Conservation (phyloP, 1,140 invertebrate species). For the Aphelenchoides avenae region DNA sequence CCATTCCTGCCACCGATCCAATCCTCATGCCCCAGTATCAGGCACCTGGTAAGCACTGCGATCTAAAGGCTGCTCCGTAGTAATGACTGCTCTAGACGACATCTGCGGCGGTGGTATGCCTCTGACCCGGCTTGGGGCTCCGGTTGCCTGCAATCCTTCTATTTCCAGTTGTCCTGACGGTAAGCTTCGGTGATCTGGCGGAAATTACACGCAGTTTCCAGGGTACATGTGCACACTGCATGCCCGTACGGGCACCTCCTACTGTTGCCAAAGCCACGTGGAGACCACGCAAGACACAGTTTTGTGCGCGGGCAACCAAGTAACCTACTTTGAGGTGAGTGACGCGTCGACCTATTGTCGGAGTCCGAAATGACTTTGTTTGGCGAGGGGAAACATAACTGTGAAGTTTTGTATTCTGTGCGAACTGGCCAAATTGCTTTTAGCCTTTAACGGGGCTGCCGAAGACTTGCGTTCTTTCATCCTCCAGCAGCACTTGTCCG, state of each 20-base stretch:
- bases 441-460: conserved; percentile 48
- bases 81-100: conserved; percentile 39
- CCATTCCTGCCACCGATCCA: conserved; percentile 19
- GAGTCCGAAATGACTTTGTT: conserved; percentile 8
- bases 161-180: conserved; percentile 57
- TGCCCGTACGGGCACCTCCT: conserved; percentile 54
- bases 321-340: conserved; percentile 47
- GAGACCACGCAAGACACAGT: conserved; percentile 12
- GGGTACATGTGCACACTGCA: conserved; percentile 57
- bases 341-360: conserved; percentile 1
- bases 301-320: conserved; percentile 46
- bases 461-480: conserved; percentile 43
- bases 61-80: too few relatives aligned
- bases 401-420: not conserved
- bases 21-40: conserved; percentile 53
- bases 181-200: conserved; percentile 13
- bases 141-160: conserved; percentile 54
- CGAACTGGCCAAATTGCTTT: conserved; percentile 26
- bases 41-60: conserved; percentile 49
- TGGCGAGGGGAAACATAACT: conserved; percentile 6
- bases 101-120: conserved; percentile 55
- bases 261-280: conserved; percentile 50
- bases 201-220: conserved; percentile 28
- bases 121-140: conserved; percentile 54
- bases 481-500: conserved; percentile 43